Percentiles rank a stretch among this genome's conserved stretches.
These are phyloP conservation scores for Drosophila tanythrix DNA, from an alignment of 2,888 invertebrate species.

Conservation along the genomic window DNA sequence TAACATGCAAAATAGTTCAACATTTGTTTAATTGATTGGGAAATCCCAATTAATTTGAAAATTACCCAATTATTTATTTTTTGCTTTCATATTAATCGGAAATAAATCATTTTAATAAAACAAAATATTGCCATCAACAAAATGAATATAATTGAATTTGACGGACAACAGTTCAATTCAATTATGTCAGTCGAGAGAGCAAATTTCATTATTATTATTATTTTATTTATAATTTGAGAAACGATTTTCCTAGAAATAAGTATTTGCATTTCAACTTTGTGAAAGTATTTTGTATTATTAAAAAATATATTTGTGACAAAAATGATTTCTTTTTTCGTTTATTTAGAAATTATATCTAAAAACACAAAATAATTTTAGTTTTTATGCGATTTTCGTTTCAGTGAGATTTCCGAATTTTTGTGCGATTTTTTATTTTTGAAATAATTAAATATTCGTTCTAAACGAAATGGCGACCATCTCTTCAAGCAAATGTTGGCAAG, in stretches of 20 bases:
- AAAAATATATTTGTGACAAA: neutral
- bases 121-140: neutral
- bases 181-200: accelerated
- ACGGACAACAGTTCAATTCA: neutral
- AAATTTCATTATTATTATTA: neutral
- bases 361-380: too few relatives aligned
- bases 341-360: too few relatives aligned
- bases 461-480: neutral
- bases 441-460: neutral
- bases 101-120: neutral
- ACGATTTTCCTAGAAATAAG: neutral
- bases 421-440: neutral
- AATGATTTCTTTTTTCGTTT: too few relatives aligned
- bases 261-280: neutral
- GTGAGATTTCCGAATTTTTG: neutral
- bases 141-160: neutral
- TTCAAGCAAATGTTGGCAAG: neutral
- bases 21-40: neutral
- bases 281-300: neutral
- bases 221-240: neutral
- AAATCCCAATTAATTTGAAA: neutral
- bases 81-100: neutral
- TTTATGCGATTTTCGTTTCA: too few relatives aligned
- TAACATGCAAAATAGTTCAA: too few relatives aligned
- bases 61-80: neutral